A percentile compares a stretch with the other conserved stretches of the same genome.
phyloP scores from a whole-genome alignment of 2,113 vertebrate species.

The Candoia aspera region DNA sequence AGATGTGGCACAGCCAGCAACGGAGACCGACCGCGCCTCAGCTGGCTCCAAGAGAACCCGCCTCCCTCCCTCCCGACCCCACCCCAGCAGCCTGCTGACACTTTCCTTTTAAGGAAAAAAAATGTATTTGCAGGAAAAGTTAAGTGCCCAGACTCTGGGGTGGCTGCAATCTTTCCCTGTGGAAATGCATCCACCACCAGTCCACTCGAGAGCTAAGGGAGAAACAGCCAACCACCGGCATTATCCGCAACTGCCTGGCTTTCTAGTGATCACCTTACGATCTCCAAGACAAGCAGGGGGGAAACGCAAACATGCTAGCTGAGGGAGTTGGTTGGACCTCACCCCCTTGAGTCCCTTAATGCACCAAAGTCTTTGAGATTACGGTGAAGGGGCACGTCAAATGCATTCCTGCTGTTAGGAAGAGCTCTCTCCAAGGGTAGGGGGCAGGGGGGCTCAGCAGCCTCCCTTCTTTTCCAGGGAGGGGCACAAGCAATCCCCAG shows the following conservation, averaged over 20 bases:
- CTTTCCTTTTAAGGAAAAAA: constrained; percentile 78
- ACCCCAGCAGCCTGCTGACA: constrained; percentile 61
- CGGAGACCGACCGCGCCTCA: constrained; percentile 42
- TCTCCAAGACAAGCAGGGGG: background rate
- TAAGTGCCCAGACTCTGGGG: constrained; percentile 49
- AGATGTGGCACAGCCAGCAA: background rate
- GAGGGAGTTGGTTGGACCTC: too few relatives aligned
- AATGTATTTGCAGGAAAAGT: constrained; percentile 75
- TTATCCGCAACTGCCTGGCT: background rate
- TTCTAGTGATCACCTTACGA: background rate
- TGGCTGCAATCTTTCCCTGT: constrained; percentile 20
- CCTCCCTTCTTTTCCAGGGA: background rate
- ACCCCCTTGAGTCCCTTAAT: background rate
- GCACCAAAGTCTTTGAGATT: background rate
- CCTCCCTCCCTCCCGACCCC: constrained; percentile 58
- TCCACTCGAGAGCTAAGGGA: background rate
- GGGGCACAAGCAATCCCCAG: background rate
- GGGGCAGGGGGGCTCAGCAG: background rate
- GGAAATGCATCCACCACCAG: constrained; percentile 1
- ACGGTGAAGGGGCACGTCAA: background rate
- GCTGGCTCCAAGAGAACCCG: constrained; percentile 42
- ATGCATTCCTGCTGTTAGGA: background rate
- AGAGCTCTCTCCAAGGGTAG: background rate
- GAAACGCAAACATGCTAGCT: background rate
- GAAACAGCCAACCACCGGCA: background rate